Conservation (phyloP, 2,797 vertebrate genomes). For the Mycteria americana region DNA sequence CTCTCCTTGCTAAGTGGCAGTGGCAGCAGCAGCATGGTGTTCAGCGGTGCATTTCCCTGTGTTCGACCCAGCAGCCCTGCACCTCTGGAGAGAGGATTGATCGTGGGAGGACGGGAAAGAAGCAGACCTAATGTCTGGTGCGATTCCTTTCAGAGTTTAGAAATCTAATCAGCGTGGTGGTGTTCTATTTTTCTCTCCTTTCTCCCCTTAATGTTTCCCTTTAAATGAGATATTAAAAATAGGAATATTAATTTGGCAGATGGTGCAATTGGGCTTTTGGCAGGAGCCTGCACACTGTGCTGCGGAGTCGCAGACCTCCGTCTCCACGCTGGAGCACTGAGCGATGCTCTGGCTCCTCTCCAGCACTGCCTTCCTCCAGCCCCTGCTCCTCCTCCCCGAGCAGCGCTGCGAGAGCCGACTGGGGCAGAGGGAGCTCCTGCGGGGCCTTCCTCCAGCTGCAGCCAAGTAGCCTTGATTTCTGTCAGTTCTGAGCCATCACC, state of each 20-base stretch:
- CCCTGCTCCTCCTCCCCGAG: not conserved
- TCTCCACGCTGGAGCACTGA: conserved; percentile 26
- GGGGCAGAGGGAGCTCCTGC: not conserved
- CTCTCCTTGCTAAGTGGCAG: conserved; percentile 6
- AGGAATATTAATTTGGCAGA: conserved; percentile 74
- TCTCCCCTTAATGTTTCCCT: not conserved
- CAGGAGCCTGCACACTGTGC: conserved; percentile 42
- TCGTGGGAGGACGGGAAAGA: not conserved
- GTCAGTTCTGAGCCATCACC: not conserved
- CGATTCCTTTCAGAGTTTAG: not conserved
- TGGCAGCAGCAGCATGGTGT: conserved; percentile 47
- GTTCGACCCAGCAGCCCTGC: not conserved
- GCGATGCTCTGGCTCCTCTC: conserved; percentile 56
- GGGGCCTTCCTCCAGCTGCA: not conserved
- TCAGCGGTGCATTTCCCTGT: not conserved
- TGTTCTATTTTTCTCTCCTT: conserved; percentile 10
- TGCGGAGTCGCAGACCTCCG: conserved; percentile 15
- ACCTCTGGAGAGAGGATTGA: conserved; percentile 33
- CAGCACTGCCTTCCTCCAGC: conserved; percentile 42
- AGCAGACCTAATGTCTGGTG: not conserved
- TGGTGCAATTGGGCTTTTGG: conserved; percentile 69
- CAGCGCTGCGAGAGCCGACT: not conserved
- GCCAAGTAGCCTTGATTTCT: conserved; percentile 13
- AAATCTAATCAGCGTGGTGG: not conserved
- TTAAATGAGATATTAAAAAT: conserved; percentile 68